These are phyloP conservation scores for Alectura lathami DNA, from an alignment of 2,113 vertebrate species.

Conservation along the genomic window DNA sequence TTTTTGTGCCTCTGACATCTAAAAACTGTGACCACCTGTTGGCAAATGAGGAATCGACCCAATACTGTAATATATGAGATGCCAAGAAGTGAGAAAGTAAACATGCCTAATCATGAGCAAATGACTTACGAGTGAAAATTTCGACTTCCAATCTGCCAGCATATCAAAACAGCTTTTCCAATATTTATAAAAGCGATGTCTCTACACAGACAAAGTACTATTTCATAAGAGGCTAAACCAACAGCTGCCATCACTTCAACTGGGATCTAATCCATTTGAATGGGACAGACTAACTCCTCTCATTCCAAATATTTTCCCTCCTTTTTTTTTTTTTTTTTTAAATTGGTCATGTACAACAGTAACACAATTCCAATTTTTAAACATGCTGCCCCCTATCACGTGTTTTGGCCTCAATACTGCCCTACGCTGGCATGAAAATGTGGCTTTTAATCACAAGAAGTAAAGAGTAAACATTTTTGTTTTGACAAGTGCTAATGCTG, in stretches of 20 bases:
- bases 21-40: neutral
- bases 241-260: neutral
- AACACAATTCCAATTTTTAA: neutral
- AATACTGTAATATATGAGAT: neutral
- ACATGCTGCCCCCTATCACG: neutral
- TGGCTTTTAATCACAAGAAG: neutral
- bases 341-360: neutral
- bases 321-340: neutral
- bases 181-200: slow-evolving; percentile 4
- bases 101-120: neutral
- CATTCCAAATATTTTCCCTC: neutral
- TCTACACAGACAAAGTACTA: neutral
- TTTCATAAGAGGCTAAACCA: neutral
- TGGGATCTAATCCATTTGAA: slow-evolving; percentile 10
- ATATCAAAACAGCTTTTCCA: slow-evolving; percentile 15
- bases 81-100: neutral
- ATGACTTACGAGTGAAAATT: neutral
- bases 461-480: neutral
- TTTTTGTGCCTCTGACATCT: neutral
- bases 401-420: neutral
- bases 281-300: slow-evolving; percentile 8
- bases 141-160: slow-evolving; percentile 48
- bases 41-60: neutral
- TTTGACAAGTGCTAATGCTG: neutral
- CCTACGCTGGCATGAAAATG: neutral